Base-by-base conservation (phyloP, 2,888 invertebrate genomes). In the Leptinotarsa peninsularis region DNA sequence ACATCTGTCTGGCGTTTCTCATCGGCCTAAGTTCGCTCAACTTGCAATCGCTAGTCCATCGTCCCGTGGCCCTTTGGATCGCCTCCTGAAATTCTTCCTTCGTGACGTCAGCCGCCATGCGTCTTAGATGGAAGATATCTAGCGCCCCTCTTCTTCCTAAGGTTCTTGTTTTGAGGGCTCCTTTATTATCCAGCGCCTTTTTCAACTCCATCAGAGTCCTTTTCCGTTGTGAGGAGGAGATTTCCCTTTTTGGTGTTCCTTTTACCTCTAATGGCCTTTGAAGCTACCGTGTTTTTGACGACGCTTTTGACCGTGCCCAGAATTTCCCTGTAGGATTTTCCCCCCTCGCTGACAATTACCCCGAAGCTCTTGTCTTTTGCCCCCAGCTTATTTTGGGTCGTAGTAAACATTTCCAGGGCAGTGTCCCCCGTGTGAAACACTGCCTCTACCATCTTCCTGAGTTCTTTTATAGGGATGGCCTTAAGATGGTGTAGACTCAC, bases 201-300 rank as follows among this genome's bases (percentile, higher is more conserved):
- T 10, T 56, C 2, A 69, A 13, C 14, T 33, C 10, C 2, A 2
- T 4, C n/a, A 69, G 43, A 17, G 33, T 69, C 56, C 14, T 69
- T 69, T 4, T 69, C 56, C 56, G 15, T 54, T 4, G 69, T 69
- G 3, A 69, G 54, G 3, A 69, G 3, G 21, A 69, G 58, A 23
- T 33, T 67, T n/a, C 67, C 67, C 17, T 73, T 49, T 33, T 18
- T 67, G n/a, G 73, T 73, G 13, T 21, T 73, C 13, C 58, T 4
- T 7, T 56, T 43, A 15, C 54, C 67, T 54, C 67, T 67, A 3
- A 73, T 67, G 13, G 67, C 27, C 27, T 27, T 27, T 27, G 5
- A 5, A 27, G 27, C 67, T 23, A 3, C 10, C 15, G 67, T 4
- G 2, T 56, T 43, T n/a, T 49, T 58, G 18, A 58, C 58, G 7